Evolutionary conservation across 2,888 invertebrate species (phyloP), one percentile per base, ranked within the genome.

Genomic region (Sarcophaga rosellei): DNA sequence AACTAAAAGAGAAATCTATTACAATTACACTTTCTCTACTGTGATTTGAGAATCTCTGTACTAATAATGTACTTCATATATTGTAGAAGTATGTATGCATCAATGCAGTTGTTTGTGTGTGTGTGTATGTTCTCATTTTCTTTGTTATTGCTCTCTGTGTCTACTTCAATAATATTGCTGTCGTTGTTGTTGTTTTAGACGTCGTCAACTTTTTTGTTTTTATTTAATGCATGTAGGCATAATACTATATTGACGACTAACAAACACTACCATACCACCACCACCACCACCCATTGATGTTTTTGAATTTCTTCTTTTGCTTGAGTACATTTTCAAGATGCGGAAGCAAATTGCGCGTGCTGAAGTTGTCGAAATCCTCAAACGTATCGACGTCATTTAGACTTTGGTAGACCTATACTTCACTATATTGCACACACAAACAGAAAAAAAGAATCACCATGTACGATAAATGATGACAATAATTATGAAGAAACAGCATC

Each of bases 291-390:
- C 88, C 88, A 84, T 84, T 35, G 35, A 10, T 35, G 35, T 88
- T 77, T 53, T 53, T 17, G 53, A 53, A 53, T 53, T 53, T 53
- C 53, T 53, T 86, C 70, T 79, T 53, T 80, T 83, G 86, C 89
- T 87, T 90, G 90, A 90, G 88, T 88, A 90, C 90, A 90, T 90
- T 91, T 92, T 91, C 91, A 92, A 91, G 91, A 92, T 92, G 92
- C 91, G 91, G 91, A 91, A 91, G 91, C 91, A 92, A 86, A 91
- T 91, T 92, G 91, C 91, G 91, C 91, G 91, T 91, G 91, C 91
- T 91, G 89, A 91, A 91, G 91, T 92, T 92, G 92, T 92, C 91
- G 90, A 89, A 53, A 89, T 87, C 73, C 83, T 70, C 70, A 85
- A 85, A 81, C 87, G 65, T 85, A 85, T 84, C 87, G 82, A 85